Evolutionary conservation across 2,113 vertebrate genomes (phyloP).

Genomic region (Rhabdomys dilectus): DNA sequence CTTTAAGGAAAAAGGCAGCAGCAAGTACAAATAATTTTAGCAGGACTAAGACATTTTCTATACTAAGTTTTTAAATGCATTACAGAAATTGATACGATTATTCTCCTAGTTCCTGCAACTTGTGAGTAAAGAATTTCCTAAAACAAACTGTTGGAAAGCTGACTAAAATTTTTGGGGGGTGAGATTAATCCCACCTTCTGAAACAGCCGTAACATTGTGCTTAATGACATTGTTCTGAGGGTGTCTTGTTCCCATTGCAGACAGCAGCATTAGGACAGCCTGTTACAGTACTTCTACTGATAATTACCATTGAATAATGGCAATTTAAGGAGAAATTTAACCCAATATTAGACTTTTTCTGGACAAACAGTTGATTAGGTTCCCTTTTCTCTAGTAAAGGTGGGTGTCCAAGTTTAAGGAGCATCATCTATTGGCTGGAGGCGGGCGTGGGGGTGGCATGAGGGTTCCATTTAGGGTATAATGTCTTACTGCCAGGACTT

Average conservation of each 20-base stretch:
- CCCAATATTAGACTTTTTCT: neutral
- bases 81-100: slow-evolving; percentile 18
- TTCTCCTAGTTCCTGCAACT: neutral
- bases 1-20: neutral
- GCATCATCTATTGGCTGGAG: fast-evolving
- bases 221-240: neutral
- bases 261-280: neutral
- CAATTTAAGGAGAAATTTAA: slow-evolving; percentile 40
- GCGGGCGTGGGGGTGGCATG: too few relatives aligned
- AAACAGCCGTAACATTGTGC: neutral
- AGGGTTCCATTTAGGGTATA: fast-evolving
- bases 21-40: neutral
- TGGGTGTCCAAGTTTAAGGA: neutral
- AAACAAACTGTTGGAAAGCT: neutral
- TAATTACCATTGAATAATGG: neutral
- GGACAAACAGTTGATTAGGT: neutral
- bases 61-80: neutral
- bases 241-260: neutral
- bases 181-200: neutral
- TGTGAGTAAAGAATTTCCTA: slow-evolving; percentile 22
- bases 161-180: slow-evolving; percentile 10
- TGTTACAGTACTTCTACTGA: neutral
- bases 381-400: neutral
- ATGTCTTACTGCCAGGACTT: neutral
- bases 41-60: neutral